Evolutionary conservation across 2,113 vertebrate genomes (phyloP).

Genomic region (Sylvicapra grimmia): DNA sequence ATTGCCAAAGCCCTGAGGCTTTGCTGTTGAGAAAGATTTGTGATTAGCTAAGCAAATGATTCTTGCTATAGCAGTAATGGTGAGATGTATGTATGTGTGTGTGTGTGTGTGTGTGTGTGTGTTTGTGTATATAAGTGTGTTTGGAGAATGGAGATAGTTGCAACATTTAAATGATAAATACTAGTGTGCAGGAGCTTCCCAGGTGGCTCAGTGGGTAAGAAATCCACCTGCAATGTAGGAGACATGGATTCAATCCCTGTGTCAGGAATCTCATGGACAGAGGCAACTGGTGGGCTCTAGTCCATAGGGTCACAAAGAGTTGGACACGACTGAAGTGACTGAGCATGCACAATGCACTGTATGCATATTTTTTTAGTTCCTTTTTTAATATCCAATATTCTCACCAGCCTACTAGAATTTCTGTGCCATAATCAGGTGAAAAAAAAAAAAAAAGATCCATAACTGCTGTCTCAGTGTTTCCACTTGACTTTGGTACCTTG

Average conservation of each 20-base stretch:
- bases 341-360: background rate
- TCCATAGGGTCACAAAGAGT: background rate
- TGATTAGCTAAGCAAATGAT: constrained; percentile 54
- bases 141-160: background rate
- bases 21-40: constrained; percentile 40
- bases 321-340: background rate
- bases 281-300: background rate
- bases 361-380: background rate
- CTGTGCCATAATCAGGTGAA: background rate
- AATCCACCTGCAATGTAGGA: background rate
- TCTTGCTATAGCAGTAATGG: constrained; percentile 1
- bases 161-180: background rate
- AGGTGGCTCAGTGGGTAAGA: background rate
- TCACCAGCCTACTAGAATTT: background rate
- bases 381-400: background rate
- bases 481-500: constrained; percentile 11
- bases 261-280: background rate
- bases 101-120: background rate
- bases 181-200: background rate
- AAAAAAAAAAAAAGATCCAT: background rate
- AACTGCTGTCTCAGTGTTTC: background rate
- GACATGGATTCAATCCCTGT: background rate
- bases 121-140: background rate
- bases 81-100: background rate
- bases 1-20: constrained; percentile 40